Percentiles rank a stretch among this genome's conserved stretches.
Conservation (phyloP, 2,113 vertebrate species). For the Pampusana beccarii region DNA sequence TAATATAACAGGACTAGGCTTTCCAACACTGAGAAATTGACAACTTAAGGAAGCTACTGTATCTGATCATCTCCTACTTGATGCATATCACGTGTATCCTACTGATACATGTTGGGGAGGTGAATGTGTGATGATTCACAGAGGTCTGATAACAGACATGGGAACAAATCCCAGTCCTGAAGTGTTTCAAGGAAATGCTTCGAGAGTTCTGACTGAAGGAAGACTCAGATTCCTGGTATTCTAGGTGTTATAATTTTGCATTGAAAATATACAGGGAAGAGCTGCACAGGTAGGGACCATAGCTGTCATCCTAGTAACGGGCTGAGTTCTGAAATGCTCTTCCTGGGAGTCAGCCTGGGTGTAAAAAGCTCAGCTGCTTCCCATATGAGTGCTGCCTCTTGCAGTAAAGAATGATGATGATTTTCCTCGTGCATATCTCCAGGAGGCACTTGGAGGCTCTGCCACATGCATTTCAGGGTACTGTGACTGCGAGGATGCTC, state of each 20-base stretch:
- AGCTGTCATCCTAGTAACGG: background rate
- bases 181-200: background rate
- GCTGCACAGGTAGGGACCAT: background rate
- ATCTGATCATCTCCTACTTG: background rate
- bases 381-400: background rate
- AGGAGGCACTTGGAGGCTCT: background rate
- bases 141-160: background rate
- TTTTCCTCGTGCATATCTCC: background rate
- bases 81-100: background rate
- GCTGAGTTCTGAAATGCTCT: background rate
- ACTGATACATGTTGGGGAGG: background rate
- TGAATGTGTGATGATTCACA: background rate
- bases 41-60: background rate
- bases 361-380: background rate
- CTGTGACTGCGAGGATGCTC: background rate
- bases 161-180: background rate
- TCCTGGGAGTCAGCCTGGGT: background rate
- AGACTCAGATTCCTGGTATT: background rate
- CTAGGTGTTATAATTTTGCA: background rate
- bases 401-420: background rate
- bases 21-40: background rate
- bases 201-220: background rate
- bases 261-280: background rate
- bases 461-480: accelerated
- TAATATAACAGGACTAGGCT: background rate